A percentile compares a stretch with the other conserved stretches of the same genome.
Conservation (phyloP, 30 jellyfish, hydroid and myxozoan species). For the Aurelia aurita region DNA sequence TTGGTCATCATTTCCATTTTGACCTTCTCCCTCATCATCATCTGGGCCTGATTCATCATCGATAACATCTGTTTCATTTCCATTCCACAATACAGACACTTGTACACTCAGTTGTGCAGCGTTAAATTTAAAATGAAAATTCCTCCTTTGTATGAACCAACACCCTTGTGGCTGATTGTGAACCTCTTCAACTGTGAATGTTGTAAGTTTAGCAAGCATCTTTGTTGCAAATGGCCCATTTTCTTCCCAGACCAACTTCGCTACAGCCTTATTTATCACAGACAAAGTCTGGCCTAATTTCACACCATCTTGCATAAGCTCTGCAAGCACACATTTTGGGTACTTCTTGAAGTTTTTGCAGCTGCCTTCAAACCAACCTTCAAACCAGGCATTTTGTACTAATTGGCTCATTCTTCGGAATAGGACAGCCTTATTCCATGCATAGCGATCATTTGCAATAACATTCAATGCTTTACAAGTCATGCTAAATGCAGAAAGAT, state of each 20-base stretch:
- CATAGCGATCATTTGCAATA: constrained; percentile 40
- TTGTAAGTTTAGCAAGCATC: not conserved
- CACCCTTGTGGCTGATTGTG: constrained; percentile 35
- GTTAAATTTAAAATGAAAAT: constrained; percentile 18
- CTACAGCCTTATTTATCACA: constrained; percentile 7
- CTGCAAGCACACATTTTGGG: constrained; percentile 40
- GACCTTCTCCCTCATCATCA: constrained; percentile 20
- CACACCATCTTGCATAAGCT: constrained; percentile 45
- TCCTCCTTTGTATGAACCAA: constrained; percentile 46
- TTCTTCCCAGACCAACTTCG: constrained; percentile 21
- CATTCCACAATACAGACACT: constrained; percentile 24
- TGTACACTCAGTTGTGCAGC: constrained; percentile 1
- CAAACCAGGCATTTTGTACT: constrained; percentile 63
- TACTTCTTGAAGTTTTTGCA: constrained; percentile 29
- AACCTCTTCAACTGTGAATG: constrained; percentile 29
- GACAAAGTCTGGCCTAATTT: constrained; percentile 54
- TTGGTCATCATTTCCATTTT: constrained; percentile 10
- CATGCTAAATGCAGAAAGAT: constrained; percentile 17
- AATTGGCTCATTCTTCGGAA: constrained; percentile 40
- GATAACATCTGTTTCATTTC: not conserved
- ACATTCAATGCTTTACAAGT: constrained; percentile 52
- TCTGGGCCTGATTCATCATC: constrained; percentile 35
- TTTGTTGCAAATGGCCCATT: constrained; percentile 54
- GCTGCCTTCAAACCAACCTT: constrained; percentile 47
- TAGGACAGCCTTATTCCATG: constrained; percentile 53